Percentiles rank a stretch among this genome's conserved stretches.
phyloP scores from a whole-genome alignment of 2,888 invertebrate species.

The Ypsolopha scabrella region DNA sequence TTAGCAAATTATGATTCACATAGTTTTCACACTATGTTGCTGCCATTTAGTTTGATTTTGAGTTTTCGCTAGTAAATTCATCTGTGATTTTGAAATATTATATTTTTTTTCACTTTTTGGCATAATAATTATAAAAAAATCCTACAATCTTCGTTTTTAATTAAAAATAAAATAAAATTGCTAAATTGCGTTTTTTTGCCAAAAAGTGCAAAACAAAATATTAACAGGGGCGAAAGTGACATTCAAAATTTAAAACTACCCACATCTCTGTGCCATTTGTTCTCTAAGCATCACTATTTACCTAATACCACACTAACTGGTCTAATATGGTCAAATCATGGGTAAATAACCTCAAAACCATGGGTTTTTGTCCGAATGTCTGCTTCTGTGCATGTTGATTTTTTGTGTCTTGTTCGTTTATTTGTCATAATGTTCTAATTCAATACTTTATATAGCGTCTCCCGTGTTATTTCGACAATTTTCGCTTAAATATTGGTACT shows the following conservation, averaged over 20 bases:
- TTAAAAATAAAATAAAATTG: background rate
- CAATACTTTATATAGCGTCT: too few species aligned
- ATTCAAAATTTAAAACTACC: slow-evolving; percentile 10
- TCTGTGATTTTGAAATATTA: slow-evolving; percentile 1
- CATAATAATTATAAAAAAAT: background rate
- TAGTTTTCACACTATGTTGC: slow-evolving; percentile 23
- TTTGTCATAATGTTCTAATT: background rate
- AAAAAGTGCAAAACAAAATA: background rate
- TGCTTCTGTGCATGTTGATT: slow-evolving; percentile 50
- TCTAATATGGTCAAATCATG: too few species aligned
- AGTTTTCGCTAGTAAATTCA: too few species aligned
- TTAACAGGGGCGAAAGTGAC: slow-evolving; percentile 21
- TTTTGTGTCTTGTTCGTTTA: slow-evolving; percentile 13
- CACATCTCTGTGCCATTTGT: background rate
- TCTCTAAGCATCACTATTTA: too few species aligned
- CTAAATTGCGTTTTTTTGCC: background rate
- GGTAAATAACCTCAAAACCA: slow-evolving; percentile 11
- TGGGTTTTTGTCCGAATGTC: slow-evolving; percentile 21
- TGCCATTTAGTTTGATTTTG: slow-evolving; percentile 14
- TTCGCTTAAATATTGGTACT: too few species aligned
- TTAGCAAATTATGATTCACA: background rate
- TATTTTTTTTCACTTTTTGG: background rate
- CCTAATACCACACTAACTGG: too few species aligned
- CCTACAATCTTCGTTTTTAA: background rate
- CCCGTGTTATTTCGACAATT: too few species aligned